phyloP scores from a whole-genome alignment of 2,113 vertebrate genomes.

The Boleophthalmus pectinirostris region DNA sequence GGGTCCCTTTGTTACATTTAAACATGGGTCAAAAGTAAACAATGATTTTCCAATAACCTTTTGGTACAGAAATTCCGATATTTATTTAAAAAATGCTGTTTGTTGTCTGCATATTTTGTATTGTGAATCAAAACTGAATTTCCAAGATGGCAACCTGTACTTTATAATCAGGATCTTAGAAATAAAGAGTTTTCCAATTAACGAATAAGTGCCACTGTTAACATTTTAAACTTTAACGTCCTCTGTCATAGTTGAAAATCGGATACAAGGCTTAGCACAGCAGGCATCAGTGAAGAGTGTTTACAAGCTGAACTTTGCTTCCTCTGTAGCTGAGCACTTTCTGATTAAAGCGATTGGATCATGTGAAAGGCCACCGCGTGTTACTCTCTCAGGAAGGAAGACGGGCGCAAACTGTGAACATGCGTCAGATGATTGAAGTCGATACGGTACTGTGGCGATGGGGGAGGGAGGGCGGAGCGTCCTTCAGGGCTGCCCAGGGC shows the following conservation, averaged over 20 bases:
- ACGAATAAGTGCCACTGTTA: too few relatives aligned
- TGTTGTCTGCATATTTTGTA: too few relatives aligned
- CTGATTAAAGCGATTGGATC: constrained; percentile 39
- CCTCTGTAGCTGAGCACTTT: constrained; percentile 58
- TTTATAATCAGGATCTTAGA: not conserved
- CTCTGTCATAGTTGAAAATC: not conserved
- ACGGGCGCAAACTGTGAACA: constrained; percentile 26
- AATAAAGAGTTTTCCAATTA: not conserved
- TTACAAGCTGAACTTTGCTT: constrained; percentile 60
- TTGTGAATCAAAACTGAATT: not conserved
- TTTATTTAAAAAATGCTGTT: too few relatives aligned
- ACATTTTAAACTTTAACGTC: not conserved
- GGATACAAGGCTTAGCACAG: constrained; percentile 7
- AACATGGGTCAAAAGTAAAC: too few relatives aligned
- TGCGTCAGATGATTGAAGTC: constrained; percentile 32
- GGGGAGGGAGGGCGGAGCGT: not conserved
- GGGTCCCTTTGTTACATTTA: too few relatives aligned
- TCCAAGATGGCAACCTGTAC: not conserved
- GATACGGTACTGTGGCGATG: constrained; percentile 24
- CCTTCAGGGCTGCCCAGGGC: constrained; percentile 61
- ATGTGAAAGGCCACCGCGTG: constrained; percentile 21
- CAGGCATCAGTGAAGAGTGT: constrained; percentile 49
- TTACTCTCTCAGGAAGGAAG: constrained; percentile 40
- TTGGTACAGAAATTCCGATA: too few relatives aligned
- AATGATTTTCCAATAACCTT: too few relatives aligned